Evolutionary conservation across 2,888 invertebrate genomes (phyloP).

Genomic region (Margaritifera margaritifera): DNA sequence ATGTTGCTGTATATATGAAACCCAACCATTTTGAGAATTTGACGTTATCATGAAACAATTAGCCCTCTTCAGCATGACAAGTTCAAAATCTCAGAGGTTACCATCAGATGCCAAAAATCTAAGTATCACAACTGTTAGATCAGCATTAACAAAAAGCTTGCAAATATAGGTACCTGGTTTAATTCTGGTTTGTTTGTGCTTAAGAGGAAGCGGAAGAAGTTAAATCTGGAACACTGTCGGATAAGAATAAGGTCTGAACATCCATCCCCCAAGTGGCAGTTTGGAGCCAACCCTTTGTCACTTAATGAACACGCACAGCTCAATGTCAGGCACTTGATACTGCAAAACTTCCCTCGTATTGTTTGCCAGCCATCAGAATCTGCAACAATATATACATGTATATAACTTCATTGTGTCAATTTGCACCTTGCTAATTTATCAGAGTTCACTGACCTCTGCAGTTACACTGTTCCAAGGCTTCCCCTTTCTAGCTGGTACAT

Average conservation of each 20-base stretch:
- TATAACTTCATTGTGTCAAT: too few species aligned
- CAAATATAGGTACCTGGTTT: slow-evolving; percentile 78
- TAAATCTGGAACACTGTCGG: slow-evolving; percentile 81
- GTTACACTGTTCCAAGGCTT: too few species aligned
- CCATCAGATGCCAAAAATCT: too few species aligned
- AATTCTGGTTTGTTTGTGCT: slow-evolving; percentile 76
- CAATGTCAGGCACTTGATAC: slow-evolving; percentile 85
- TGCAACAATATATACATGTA: too few species aligned
- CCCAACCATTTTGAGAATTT: too few species aligned
- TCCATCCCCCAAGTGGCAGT: slow-evolving; percentile 86
- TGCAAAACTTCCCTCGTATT: slow-evolving; percentile 79
- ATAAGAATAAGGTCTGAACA: slow-evolving; percentile 85
- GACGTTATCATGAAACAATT: too few species aligned
- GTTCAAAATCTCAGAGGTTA: too few species aligned
- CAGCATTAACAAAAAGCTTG: not conserved
- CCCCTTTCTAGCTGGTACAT: too few species aligned
- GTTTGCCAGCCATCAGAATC: slow-evolving; percentile 72
- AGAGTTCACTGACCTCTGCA: too few species aligned
- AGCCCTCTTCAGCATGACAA: too few species aligned
- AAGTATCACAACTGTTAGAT: not conserved
- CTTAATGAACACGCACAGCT: slow-evolving; percentile 84
- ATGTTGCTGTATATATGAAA: too few species aligned
- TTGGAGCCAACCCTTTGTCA: slow-evolving; percentile 85
- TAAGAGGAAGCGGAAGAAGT: slow-evolving; percentile 82
- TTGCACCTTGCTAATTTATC: too few species aligned